A percentile compares a stretch with the other conserved stretches of the same genome.
Evolutionary conservation across 2,888 invertebrate genomes (phyloP).

Genomic region (Drosophila diplacantha): DNA sequence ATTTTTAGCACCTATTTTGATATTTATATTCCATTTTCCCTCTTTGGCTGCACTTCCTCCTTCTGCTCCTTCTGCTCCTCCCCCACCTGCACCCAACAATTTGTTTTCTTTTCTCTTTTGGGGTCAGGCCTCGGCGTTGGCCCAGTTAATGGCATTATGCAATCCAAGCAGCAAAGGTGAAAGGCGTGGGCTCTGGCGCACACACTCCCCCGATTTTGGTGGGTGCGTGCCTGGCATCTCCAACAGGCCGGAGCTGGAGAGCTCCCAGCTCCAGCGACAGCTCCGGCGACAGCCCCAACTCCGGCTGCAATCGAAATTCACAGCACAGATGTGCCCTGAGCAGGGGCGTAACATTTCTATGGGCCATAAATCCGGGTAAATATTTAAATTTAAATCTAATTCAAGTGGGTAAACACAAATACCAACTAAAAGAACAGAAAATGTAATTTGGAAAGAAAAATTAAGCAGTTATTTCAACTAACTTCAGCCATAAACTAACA

Average conservation of each 20-base stretch:
- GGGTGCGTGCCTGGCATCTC: constrained; percentile 50
- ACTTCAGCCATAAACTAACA: not conserved
- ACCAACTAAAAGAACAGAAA: too few relatives aligned
- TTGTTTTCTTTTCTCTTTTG: constrained; percentile 10
- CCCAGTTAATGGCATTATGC: constrained; percentile 51
- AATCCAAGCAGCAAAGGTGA: constrained; percentile 56
- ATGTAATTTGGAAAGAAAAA: too few relatives aligned
- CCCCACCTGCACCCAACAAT: not conserved
- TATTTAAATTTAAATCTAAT: too few relatives aligned
- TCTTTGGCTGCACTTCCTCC: constrained; percentile 4
- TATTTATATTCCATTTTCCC: not conserved
- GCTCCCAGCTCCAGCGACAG: not conserved
- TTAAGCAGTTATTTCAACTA: too few relatives aligned
- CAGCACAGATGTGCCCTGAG: constrained; percentile 5
- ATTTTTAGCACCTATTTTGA: constrained; percentile 25
- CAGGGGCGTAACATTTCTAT: constrained; percentile 1
- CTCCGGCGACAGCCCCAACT: not conserved
- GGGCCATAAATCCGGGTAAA: too few relatives aligned
- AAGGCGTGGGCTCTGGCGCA: constrained; percentile 50
- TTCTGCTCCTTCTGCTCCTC: not conserved
- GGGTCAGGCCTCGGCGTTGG: constrained; percentile 8
- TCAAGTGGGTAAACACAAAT: too few relatives aligned
- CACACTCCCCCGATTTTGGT: constrained; percentile 5
- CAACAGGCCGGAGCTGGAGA: constrained; percentile 28
- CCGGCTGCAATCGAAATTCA: constrained; percentile 50